Evolutionary conservation across 1,140 invertebrate genomes (phyloP), one percentile per base, ranked within the genome.

Genomic region (Ptiloglossa arizonensis): DNA sequence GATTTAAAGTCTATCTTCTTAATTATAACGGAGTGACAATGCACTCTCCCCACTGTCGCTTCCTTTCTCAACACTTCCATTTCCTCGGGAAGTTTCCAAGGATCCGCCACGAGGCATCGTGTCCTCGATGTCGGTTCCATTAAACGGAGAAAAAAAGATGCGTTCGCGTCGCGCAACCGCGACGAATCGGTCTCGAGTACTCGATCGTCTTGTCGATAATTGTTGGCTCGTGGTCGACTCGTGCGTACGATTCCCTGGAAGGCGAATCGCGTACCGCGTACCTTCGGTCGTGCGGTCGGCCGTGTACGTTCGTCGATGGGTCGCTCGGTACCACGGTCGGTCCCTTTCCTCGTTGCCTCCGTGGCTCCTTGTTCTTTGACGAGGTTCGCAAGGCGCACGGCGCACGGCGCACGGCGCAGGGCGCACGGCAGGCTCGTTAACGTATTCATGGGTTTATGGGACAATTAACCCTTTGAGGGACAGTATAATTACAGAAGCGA

Each of bases 401-500:
- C 74, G 86, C 86, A n/a, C n/a, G 87, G 81, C 79, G 83, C 80
- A 81, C 72, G 85, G 71, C 88, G 88, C 85, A 78, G 86, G 87
- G 81, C 79, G 83, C 80, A 81, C 72, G 85, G 71, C 74, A 85
- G 86, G 87, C 89, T 92, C 89, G 89, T 93, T 92, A 92, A 89
- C 88, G 90, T 92, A 93, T 93, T 92, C 92, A 93, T 92, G 88
- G 90, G 87, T 89, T 92, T 88, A 91, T 90, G 88, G 89, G 89
- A 91, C 91, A 91, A 92, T 92, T 92, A 93, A 93, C 90, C 91
- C 91, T 93, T 93, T 93, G 92, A 93, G 89, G 91, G 92, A 92
- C 92, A 92, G 92, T 92, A 92, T 92, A 92, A 92, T 92, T 92
- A 93, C 89, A 90, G 90, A 91, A 91, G 90, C 91, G 91, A 93